phyloP scores from a whole-genome alignment of 2,797 vertebrate species.

The Micropoecilia bifurca region DNA sequence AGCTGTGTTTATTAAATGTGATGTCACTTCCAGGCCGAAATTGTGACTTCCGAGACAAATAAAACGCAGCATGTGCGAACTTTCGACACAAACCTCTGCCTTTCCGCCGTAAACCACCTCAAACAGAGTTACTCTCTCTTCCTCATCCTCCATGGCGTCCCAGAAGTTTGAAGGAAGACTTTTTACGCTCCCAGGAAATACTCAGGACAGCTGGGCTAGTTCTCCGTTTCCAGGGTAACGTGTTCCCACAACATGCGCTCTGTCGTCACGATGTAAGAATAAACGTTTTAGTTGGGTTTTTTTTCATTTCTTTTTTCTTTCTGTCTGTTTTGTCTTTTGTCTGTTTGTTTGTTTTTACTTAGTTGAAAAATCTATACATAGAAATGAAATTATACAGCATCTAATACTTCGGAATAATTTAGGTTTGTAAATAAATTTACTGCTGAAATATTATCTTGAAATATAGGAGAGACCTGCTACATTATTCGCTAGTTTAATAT shows the following conservation, averaged over 20 bases:
- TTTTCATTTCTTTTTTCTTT: too few relatives aligned
- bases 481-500: background rate
- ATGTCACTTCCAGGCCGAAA: background rate
- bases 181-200: background rate
- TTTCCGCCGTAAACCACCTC: conserved; percentile 41
- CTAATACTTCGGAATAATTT: background rate
- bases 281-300: too few relatives aligned
- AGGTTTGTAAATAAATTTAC: background rate
- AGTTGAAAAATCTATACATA: background rate
- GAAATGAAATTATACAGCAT: background rate
- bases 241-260: background rate
- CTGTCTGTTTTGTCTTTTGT: background rate
- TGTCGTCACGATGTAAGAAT: background rate
- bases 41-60: background rate
- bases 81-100: conserved; percentile 68
- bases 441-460: background rate
- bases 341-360: background rate
- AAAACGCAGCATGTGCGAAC: background rate
- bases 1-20: background rate
- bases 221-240: conserved; percentile 55
- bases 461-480: background rate
- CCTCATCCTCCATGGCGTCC: conserved; percentile 5
- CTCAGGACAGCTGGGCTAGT: background rate
- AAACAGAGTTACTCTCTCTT: conserved; percentile 36
- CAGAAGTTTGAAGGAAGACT: background rate